Conservation (phyloP, 1,140 invertebrate genomes). For the Lordiphosa mommai region DNA sequence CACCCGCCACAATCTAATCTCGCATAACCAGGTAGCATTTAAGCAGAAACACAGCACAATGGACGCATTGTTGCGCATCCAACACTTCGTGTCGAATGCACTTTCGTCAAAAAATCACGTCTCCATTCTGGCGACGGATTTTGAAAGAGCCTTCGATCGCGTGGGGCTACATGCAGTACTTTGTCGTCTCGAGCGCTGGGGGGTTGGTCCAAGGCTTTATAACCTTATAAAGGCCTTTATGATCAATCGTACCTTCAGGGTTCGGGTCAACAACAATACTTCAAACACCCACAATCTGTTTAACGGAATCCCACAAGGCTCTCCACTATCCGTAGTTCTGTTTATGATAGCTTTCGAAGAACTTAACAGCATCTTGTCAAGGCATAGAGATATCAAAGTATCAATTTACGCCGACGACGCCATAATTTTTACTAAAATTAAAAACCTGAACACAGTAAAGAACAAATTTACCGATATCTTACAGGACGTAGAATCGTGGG, state of each 20-base stretch:
- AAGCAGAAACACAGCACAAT: conserved; percentile 7
- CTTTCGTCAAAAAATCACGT: conserved; percentile 15
- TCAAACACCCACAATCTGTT: conserved; percentile 3
- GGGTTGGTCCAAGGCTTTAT: conserved; percentile 15
- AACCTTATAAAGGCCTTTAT: too few species aligned
- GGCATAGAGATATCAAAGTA: conserved; percentile 13
- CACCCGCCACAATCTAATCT: conserved; percentile 7
- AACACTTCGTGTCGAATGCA: conserved; percentile 14
- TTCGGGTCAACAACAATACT: conserved; percentile 6
- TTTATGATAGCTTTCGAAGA: conserved; percentile 30
- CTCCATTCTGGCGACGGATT: conserved; percentile 18
- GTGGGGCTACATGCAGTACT: too few species aligned
- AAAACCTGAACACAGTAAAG: background rate
- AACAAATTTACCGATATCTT: conserved; percentile 1
- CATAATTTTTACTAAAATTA: conserved; percentile 19
- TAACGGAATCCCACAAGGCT: conserved; percentile 28
- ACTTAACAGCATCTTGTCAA: conserved; percentile 10
- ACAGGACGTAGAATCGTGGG: conserved; percentile 2
- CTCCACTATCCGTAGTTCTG: conserved; percentile 24
- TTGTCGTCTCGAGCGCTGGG: conserved; percentile 16
- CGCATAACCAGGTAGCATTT: background rate
- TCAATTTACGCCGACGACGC: conserved; percentile 21
- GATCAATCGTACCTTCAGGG: too few species aligned
- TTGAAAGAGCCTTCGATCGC: conserved; percentile 13
- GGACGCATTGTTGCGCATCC: conserved; percentile 9